Percentiles rank a stretch among this genome's conserved stretches.
phyloP scores from a whole-genome alignment of 2,888 invertebrate species.

The Acrobeloides nanus region DNA sequence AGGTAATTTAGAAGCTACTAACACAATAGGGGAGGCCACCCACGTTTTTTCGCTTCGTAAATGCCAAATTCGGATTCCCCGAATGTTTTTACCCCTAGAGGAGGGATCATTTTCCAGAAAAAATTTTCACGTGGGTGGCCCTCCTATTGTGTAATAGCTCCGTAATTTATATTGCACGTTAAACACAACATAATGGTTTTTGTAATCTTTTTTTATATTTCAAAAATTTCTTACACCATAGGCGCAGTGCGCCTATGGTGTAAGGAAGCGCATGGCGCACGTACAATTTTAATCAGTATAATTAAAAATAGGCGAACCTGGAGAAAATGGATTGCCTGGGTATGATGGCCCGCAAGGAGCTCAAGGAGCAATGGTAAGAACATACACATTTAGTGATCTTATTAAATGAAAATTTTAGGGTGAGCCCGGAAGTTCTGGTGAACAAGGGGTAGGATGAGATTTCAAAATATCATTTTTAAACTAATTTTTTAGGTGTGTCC shows the following conservation, averaged over 20 bases:
- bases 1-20: slow-evolving; percentile 38
- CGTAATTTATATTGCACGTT: background rate
- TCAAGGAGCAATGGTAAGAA: slow-evolving; percentile 28
- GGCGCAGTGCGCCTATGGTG: slow-evolving; percentile 1
- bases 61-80: too few species aligned
- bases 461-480: too few species aligned
- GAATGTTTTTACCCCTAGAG: too few species aligned
- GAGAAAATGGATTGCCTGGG: slow-evolving; percentile 15
- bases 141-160: too few species aligned
- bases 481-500: slow-evolving; percentile 39
- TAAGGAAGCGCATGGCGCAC: slow-evolving; percentile 3
- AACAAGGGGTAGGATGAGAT: too few species aligned
- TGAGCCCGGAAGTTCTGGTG: slow-evolving; percentile 37
- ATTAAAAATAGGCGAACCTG: slow-evolving; percentile 5
- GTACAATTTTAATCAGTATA: background rate
- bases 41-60: background rate
- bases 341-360: slow-evolving; percentile 20
- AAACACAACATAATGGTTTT: background rate
- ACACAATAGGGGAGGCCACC: slow-evolving; percentile 16
- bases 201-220: background rate
- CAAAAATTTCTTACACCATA: background rate
- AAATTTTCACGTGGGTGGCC: too few species aligned
- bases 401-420: too few species aligned
- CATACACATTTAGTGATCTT: too few species aligned
- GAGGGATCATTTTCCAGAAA: too few species aligned